Evolutionary conservation across 2,888 invertebrate genomes (phyloP), one percentile per base, ranked within the genome.

Genomic region (Mycalesis mineus): DNA sequence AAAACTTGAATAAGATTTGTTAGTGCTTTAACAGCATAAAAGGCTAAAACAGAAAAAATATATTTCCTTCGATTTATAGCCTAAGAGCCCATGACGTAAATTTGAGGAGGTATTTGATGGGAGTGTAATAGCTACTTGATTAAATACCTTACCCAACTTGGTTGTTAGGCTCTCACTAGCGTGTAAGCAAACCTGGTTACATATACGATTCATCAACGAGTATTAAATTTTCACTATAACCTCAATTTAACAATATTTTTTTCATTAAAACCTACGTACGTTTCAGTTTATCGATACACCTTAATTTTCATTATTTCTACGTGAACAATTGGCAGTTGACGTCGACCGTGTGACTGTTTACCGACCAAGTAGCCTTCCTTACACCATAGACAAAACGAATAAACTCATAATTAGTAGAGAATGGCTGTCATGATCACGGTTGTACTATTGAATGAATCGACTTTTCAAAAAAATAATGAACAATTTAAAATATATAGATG

Each of bases 221-320:
- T 84, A 83, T 87, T 88, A 87, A 87, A 86, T 86, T 87, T 86
- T 84, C 70, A 79, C 84, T 88, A 87, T 82, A 84, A 81, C 77
- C 71, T 82, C 82, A 79, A 73, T 84, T 84, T 80, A 88, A 88
- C 84, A 86, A 86, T 83, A 78, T 78, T 73, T 71, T 65, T 73
- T 65, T 73, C 74, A 82, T 82, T 82, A 62, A 78, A 75, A 58
- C 74, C 84, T 87, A 88, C 81, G 71, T 81, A 82, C 71, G 71
- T 79, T 61, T 78, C 74, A 71, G 63, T 66, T 72, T 73, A 72
- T 69, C 74, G 69, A 64, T 66, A 68, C 72, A 67, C 51, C 53
- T 65, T 62, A 67, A 64, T 50, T 73, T 73, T 61, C 68, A 68
- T 76, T 74, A 75, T 68, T 75, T 65, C 78, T 84, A 82, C 75